Evolutionary conservation across 2,888 invertebrate species (phyloP), one percentile per base, ranked within the genome.

Genomic region (Imbricaverruca yamaguchii): DNA sequence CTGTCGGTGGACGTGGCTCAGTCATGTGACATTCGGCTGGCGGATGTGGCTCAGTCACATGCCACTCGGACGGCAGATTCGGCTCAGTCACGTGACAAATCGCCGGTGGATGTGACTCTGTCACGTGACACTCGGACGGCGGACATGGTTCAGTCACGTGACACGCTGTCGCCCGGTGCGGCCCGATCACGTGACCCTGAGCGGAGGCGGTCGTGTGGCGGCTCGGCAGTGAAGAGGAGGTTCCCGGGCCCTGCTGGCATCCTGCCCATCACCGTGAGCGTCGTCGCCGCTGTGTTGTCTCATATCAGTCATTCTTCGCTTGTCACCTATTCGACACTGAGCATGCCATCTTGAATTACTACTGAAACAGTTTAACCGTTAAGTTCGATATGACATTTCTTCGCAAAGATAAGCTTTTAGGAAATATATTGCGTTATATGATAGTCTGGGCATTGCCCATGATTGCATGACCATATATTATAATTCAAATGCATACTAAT

Each of bases 171-270:
- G n/a, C n/a, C 9, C 18, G 21, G n/a, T 21, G n/a, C 63, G 63
- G 18, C n/a, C 63, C 9, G 21, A 10, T n/a, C n/a, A n/a, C 63
- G 63, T 15, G 63, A 10, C 63, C 21, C 63, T 21, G 9, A 10
- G 9, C 63, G n/a, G 69, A 13, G 69, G 69, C 13, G 39, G 69
- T 6, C 67, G 69, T 69, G 39, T 4, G 23, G n/a, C 13, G 61
- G 69, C 39, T 53, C 56, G 10, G 63, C 57, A 0, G 63, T 80
- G 39, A 74, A 80, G 55, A 79, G 89, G 84, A 88, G 88, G 84
- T 89, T 89, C 85, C 89, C 89, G 11, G 89, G 89, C 3, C 89
- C 89, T 69, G 89, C 89, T 78, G 89, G 89, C 57, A 83, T 89
- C 69, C 84, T 89, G 55, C 87, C 87, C 15, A 87, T 88, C 78